A percentile compares a stretch with the other conserved stretches of the same genome.
Conservation (phyloP, 2,797 vertebrate species). For the Phrynocephalus vlangalii region DNA sequence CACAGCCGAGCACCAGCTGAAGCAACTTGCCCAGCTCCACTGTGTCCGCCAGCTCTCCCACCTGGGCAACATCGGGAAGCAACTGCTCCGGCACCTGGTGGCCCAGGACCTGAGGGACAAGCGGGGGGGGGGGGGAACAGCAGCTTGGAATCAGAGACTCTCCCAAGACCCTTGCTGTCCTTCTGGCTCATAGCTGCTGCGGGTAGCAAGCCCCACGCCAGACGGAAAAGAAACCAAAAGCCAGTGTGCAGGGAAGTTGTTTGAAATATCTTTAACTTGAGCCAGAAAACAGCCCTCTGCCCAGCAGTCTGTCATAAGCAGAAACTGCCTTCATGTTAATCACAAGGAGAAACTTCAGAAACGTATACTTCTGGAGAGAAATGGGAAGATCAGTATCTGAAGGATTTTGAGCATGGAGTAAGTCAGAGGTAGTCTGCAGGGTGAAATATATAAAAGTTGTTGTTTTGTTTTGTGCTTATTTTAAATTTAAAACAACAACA, state of each 20-base stretch:
- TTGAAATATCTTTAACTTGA: not conserved
- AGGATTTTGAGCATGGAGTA: too few species aligned
- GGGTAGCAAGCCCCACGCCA: not conserved
- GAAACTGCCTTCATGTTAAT: not conserved
- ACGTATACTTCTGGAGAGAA: not conserved
- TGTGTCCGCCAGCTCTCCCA: slow-evolving; percentile 86
- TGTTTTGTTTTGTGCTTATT: too few species aligned
- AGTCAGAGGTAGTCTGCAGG: too few species aligned
- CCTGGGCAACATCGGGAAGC: slow-evolving; percentile 86
- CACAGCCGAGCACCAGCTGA: slow-evolving; percentile 90
- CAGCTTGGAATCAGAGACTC: not conserved
- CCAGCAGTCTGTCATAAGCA: not conserved
- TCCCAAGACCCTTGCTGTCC: not conserved
- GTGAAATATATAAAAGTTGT: too few species aligned
- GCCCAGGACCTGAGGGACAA: slow-evolving; percentile 63
- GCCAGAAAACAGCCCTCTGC: not conserved
- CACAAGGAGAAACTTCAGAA: not conserved
- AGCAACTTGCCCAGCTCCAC: slow-evolving; percentile 88
- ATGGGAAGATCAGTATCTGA: too few species aligned
- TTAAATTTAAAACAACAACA: not conserved
- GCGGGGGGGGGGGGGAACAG: not conserved
- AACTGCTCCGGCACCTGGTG: slow-evolving; percentile 83
- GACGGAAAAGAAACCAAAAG: not conserved
- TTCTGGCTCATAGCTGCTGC: not conserved
- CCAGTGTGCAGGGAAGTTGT: not conserved